A percentile compares a stretch with the other conserved stretches of the same genome.
Conservation (phyloP, 2,888 invertebrate species). For the Lycocerus yunnanus region DNA sequence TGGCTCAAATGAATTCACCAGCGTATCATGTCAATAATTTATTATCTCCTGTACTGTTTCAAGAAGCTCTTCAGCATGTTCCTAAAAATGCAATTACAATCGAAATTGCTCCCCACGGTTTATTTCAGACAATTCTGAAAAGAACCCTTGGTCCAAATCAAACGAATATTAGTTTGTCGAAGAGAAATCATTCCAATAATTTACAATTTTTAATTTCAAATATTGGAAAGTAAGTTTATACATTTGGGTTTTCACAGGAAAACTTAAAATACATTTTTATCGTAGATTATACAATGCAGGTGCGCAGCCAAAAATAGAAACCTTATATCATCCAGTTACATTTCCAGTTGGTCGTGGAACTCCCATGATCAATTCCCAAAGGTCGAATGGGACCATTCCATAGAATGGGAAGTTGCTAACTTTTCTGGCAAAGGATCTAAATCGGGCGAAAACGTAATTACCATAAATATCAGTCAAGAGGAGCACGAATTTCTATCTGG, state of each 20-base stretch:
- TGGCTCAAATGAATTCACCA: slow-evolving; percentile 83
- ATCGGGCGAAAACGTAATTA: slow-evolving; percentile 79
- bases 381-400: slow-evolving; percentile 91
- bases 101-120: slow-evolving; percentile 93
- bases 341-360: slow-evolving; percentile 92
- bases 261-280: not conserved
- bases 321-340: slow-evolving; percentile 74
- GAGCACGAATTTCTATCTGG: slow-evolving; percentile 78
- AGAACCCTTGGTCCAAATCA: slow-evolving; percentile 76
- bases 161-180: slow-evolving; percentile 84
- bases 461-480: slow-evolving; percentile 75
- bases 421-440: slow-evolving; percentile 66
- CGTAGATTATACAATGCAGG: slow-evolving; percentile 77
- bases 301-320: slow-evolving; percentile 72
- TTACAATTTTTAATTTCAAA: slow-evolving; percentile 74
- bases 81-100: slow-evolving; percentile 88
- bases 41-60: slow-evolving; percentile 90
- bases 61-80: slow-evolving; percentile 82
- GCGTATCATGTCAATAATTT: slow-evolving; percentile 97
- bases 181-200: slow-evolving; percentile 79
- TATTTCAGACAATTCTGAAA: slow-evolving; percentile 92
- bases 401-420: slow-evolving; percentile 84
- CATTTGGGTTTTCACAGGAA: not conserved
- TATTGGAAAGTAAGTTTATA: slow-evolving; percentile 74
- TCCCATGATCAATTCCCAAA: slow-evolving; percentile 85